Evolutionary conservation across 2,113 vertebrate genomes (phyloP).

Genomic region (Ceyx melanurus): DNA sequence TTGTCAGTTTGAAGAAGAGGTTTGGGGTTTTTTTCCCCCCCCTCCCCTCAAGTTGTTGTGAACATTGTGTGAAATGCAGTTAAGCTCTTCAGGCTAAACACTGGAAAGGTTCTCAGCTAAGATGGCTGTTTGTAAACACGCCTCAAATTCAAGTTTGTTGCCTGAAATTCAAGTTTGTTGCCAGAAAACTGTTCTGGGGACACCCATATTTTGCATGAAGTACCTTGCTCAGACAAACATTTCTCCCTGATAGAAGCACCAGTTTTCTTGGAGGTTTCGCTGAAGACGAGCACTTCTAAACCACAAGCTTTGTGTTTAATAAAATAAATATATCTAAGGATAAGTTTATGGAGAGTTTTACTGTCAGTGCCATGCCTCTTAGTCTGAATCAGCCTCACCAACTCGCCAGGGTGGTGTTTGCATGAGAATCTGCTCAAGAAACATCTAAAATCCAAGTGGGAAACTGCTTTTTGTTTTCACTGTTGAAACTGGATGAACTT

Average conservation of each 20-base stretch:
- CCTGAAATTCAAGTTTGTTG: background rate
- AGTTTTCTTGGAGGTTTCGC: background rate
- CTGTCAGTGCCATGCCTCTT: background rate
- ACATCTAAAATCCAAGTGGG: background rate
- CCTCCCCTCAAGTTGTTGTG: background rate
- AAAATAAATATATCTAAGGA: background rate
- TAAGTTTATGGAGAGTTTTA: background rate
- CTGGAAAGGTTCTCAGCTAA: background rate
- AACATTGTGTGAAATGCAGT: background rate
- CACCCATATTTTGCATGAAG: background rate
- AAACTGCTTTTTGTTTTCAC: conserved; percentile 23
- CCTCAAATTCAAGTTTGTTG: background rate
- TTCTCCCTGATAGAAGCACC: background rate
- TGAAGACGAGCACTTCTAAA: background rate
- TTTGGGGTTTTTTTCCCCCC: rapidly evolving
- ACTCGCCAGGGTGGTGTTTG: background rate
- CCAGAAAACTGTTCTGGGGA: background rate
- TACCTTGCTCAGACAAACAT: rapidly evolving
- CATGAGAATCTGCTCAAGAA: background rate
- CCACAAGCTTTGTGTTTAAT: background rate
- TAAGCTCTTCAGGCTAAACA: background rate
- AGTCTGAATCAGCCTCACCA: background rate
- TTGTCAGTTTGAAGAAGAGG: background rate
- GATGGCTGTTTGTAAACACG: background rate
- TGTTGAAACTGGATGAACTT: background rate